phyloP scores from a whole-genome alignment of 2,797 vertebrate species.

The Pantherophis alleghaniensis region DNA sequence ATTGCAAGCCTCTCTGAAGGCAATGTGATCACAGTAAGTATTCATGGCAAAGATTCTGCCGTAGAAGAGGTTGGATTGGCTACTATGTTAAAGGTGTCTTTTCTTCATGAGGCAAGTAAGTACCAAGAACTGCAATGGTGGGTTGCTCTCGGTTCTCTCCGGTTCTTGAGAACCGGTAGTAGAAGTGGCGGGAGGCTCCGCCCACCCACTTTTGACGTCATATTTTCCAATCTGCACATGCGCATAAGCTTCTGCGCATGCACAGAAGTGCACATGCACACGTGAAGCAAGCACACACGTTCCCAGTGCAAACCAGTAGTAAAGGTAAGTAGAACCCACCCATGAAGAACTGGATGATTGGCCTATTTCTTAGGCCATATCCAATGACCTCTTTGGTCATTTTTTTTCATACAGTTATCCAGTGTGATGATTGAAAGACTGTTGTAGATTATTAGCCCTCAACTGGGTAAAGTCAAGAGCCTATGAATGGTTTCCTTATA shows the following conservation, averaged over 20 bases:
- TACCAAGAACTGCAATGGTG: background rate
- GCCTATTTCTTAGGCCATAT: background rate
- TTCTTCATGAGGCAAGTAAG: background rate
- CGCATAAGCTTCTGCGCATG: too few species aligned
- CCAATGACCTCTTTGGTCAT: background rate
- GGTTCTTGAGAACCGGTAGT: too few species aligned
- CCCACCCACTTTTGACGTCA: too few species aligned
- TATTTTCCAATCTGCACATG: too few species aligned
- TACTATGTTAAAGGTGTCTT: background rate
- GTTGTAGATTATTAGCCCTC: background rate
- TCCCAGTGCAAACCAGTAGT: too few species aligned
- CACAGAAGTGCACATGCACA: too few species aligned
- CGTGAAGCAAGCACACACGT: too few species aligned
- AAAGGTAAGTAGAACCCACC: too few species aligned
- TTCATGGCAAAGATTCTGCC: slow-evolving; percentile 14
- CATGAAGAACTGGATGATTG: background rate
- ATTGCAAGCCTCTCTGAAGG: slow-evolving; percentile 82
- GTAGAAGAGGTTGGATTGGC: background rate
- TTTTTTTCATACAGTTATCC: background rate
- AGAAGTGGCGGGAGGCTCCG: too few species aligned
- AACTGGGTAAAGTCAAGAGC: background rate
- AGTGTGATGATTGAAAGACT: background rate
- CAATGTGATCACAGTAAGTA: slow-evolving; percentile 83
- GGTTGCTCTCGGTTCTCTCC: too few species aligned
- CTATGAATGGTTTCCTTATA: background rate